A percentile compares a stretch with the other conserved stretches of the same genome.
Conservation (phyloP, 2,797 vertebrate genomes). For the Rhodeus uyekii region DNA sequence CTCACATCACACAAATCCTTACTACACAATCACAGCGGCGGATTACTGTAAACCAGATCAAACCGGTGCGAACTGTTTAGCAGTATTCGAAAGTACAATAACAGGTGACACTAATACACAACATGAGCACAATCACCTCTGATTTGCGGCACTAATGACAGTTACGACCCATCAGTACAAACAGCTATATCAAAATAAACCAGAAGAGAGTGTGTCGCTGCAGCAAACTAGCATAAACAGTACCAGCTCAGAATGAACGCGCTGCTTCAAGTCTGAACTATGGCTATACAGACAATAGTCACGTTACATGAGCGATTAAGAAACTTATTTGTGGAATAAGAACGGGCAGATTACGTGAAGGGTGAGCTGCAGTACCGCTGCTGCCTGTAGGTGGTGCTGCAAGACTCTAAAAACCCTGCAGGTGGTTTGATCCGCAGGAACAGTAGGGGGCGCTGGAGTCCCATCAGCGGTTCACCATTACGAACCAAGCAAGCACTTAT, state of each 20-base stretch:
- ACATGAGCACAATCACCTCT: conserved; percentile 43
- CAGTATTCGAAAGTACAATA: conserved; percentile 19
- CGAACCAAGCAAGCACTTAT: conserved; percentile 42
- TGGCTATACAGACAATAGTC: background rate
- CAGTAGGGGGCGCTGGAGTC: conserved; percentile 20
- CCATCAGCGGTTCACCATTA: conserved; percentile 21
- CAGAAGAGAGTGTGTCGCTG: background rate
- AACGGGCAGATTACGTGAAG: background rate
- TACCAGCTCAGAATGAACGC: background rate
- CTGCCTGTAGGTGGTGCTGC: background rate
- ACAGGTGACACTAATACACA: conserved; percentile 25
- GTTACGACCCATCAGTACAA: background rate
- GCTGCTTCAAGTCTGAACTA: conserved; percentile 7
- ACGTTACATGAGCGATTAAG: background rate
- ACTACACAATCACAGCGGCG: background rate
- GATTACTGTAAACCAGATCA: conserved; percentile 14
- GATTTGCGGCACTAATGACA: background rate
- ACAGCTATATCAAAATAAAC: background rate
- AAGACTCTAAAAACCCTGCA: conserved; percentile 6
- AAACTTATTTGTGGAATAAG: background rate
- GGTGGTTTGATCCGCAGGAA: background rate
- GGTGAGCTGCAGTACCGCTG: background rate
- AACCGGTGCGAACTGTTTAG: conserved; percentile 11
- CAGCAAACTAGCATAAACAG: conserved; percentile 5
- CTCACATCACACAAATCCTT: background rate